A percentile compares a stretch with the other conserved stretches of the same genome.
Evolutionary conservation across 2,797 vertebrate genomes (phyloP).

Genomic region (Macroramphosus scolopax): DNA sequence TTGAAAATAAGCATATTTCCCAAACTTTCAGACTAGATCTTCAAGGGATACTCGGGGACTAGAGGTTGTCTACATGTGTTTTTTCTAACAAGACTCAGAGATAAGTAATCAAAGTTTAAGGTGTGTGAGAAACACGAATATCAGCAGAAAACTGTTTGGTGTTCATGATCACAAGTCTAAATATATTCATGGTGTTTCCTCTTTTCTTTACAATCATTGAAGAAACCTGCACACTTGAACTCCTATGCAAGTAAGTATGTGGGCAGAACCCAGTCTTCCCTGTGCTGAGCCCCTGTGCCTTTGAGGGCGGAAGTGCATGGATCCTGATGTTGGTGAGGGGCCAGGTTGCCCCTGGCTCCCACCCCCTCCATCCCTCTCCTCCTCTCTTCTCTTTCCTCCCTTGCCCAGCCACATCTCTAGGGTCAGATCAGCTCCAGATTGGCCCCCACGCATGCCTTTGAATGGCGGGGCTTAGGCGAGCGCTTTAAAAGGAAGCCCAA

Average conservation of each 20-base stretch:
- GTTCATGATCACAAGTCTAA: no score
- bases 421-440: constrained; percentile 80
- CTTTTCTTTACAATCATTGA: constrained; percentile 12
- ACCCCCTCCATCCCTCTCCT: constrained; percentile 22
- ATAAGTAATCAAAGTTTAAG: no score
- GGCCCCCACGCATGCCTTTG: constrained; percentile 80
- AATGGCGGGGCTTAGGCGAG: constrained; percentile 75
- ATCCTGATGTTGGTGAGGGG: constrained; percentile 58
- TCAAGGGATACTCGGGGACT: no score
- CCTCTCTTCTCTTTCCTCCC: constrained; percentile 42
- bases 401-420: constrained; percentile 67
- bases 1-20: no score
- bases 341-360: constrained; percentile 57
- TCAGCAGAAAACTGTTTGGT: no score
- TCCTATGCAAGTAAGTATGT: constrained; percentile 21
- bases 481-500: constrained; percentile 82
- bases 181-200: neutral
- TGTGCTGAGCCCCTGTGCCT: constrained; percentile 52
- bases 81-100: no score
- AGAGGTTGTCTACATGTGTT: no score
- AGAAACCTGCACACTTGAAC: constrained; percentile 4
- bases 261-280: constrained; percentile 38
- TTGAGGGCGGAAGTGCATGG: constrained; percentile 56
- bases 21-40: no score
- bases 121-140: constrained; percentile 11